Conservation (phyloP, 2,113 vertebrate genomes). For the Neoarius graeffei region DNA sequence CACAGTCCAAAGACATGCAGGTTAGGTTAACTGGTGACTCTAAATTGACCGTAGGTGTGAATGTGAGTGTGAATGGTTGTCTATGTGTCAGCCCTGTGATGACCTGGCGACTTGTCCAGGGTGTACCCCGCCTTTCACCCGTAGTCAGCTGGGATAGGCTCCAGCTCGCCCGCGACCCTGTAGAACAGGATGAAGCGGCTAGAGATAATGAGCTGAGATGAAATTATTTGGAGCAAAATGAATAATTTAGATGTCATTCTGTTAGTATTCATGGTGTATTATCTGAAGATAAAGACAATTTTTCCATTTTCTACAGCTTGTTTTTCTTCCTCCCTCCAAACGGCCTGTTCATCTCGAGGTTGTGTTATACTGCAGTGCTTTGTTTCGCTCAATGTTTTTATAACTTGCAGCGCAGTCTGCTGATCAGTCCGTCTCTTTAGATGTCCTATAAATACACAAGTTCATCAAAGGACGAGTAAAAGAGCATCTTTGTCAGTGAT, state of each 20-base stretch:
- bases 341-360: background rate
- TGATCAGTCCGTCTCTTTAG: slow-evolving; percentile 22
- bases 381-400: background rate
- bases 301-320: background rate
- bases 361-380: background rate
- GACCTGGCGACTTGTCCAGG: no score
- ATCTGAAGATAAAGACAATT: background rate
- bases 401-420: slow-evolving; percentile 20
- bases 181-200: no score
- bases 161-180: no score
- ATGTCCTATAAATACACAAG: background rate
- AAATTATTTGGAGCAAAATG: background rate
- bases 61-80: no score
- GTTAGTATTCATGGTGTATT: background rate
- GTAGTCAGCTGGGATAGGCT: no score
- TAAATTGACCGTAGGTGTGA: no score
- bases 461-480: slow-evolving; percentile 9
- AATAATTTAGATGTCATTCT: background rate
- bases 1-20: no score
- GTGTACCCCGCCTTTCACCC: no score
- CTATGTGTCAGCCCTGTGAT: no score
- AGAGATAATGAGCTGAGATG: no score
- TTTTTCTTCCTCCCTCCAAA: background rate
- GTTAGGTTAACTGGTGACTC: no score
- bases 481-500: slow-evolving; percentile 1